Conservation (phyloP, 2,888 invertebrate species). For the Mechanitis mazaeus region DNA sequence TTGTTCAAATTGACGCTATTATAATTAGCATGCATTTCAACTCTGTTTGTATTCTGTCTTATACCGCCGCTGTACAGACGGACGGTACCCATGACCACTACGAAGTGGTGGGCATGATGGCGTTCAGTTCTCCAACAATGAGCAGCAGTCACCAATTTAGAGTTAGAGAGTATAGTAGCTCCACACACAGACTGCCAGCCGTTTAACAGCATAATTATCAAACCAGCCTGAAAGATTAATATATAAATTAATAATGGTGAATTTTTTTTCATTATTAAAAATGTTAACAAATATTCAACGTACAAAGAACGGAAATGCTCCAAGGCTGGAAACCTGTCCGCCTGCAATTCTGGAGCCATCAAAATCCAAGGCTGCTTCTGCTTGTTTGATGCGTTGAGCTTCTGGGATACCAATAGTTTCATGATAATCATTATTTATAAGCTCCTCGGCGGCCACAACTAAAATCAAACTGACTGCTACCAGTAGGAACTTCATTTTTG, state of each 20-base stretch:
- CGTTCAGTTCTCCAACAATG: slow-evolving; percentile 55
- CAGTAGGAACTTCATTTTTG: slow-evolving; percentile 16
- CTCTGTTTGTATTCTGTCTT: slow-evolving; percentile 24
- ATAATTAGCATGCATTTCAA: slow-evolving; percentile 31
- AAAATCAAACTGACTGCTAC: slow-evolving; percentile 13
- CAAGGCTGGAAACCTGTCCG: slow-evolving; percentile 32
- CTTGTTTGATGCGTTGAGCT: slow-evolving; percentile 34
- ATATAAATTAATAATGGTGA: neutral
- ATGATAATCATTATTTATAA: slow-evolving; percentile 35
- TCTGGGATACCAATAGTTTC: slow-evolving; percentile 35
- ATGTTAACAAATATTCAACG: neutral
- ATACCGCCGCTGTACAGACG: slow-evolving; percentile 32
- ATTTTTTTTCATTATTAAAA: neutral
- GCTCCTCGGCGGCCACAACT: slow-evolving; percentile 18
- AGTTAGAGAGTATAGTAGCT: slow-evolving; percentile 47
- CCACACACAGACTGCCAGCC: slow-evolving; percentile 51
- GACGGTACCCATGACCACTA: slow-evolving; percentile 33
- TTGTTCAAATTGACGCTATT: slow-evolving; percentile 28
- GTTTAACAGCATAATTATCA: slow-evolving; percentile 38
- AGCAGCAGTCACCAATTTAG: slow-evolving; percentile 56
- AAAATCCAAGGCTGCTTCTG: slow-evolving; percentile 36
- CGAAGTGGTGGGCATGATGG: slow-evolving; percentile 26
- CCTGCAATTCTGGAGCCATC: slow-evolving; percentile 39
- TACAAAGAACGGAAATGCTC: slow-evolving; percentile 33
- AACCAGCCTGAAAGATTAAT: slow-evolving; percentile 35